Percentiles rank a stretch among this genome's conserved stretches.
Evolutionary conservation across 2,888 invertebrate species (phyloP).

Genomic region (Masnerella sp.): DNA sequence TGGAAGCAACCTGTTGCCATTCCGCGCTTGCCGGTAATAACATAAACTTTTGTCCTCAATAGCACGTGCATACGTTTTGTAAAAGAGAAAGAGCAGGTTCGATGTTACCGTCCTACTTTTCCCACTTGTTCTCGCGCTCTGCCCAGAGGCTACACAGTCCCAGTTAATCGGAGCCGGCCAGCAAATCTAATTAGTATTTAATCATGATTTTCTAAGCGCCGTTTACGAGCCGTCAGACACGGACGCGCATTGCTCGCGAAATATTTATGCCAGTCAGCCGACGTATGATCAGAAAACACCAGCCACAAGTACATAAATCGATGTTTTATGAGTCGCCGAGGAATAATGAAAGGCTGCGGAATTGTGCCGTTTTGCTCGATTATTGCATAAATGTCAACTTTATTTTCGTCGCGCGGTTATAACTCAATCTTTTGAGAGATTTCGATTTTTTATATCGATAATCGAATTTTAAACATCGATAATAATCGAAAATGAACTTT

Average conservation of each 20-base stretch:
- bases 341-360: conserved; percentile 16
- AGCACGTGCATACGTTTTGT: conserved; percentile 51
- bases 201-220: conserved; percentile 55
- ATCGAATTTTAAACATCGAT: no score
- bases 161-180: conserved; percentile 51
- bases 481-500: no score
- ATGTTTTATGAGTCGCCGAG: conserved; percentile 3
- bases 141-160: conserved; percentile 40
- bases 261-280: conserved; percentile 38
- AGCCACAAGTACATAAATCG: conserved; percentile 12
- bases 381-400: conserved; percentile 18
- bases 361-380: no score
- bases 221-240: conserved; percentile 47
- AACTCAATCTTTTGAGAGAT: no score
- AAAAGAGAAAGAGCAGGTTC: conserved; percentile 56
- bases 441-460: no score
- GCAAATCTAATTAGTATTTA: conserved; percentile 60
- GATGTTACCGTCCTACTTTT: conserved; percentile 57
- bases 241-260: conserved; percentile 33
- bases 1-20: conserved; percentile 23
- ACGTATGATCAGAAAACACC: conserved; percentile 20
- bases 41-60: conserved; percentile 52
- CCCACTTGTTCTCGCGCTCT: conserved; percentile 47
- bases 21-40: conserved; percentile 29
- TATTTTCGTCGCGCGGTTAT: no score